Conservation (phyloP, 2,797 vertebrate genomes). For the Alca torda region DNA sequence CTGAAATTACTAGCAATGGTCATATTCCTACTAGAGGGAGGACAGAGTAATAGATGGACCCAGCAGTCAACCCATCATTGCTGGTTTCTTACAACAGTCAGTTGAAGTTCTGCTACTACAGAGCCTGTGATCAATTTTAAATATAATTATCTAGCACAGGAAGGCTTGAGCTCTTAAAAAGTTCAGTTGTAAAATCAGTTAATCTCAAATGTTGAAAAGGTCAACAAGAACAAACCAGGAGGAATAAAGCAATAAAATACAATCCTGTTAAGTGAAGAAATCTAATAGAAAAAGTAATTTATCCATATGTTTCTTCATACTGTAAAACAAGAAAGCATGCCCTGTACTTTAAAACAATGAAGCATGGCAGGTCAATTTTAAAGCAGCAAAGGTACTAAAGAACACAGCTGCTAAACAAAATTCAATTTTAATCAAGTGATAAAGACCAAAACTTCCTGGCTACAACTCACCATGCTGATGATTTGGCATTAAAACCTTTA, state of each 20-base stretch:
- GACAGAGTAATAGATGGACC: neutral
- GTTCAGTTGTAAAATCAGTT: neutral
- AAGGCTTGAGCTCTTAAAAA: neutral
- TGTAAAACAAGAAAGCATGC: neutral
- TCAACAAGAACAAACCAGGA: neutral
- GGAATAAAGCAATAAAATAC: neutral
- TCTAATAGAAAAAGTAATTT: neutral
- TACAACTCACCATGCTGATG: neutral
- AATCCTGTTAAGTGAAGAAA: neutral
- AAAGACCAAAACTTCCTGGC: neutral
- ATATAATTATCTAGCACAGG: neutral
- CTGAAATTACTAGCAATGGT: neutral
- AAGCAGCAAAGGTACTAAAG: neutral
- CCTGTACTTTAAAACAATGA: neutral
- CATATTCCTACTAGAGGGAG: neutral
- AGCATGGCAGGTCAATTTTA: neutral
- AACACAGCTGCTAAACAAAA: neutral
- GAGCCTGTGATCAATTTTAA: neutral
- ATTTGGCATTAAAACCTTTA: neutral
- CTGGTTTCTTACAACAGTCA: neutral
- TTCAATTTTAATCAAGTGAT: neutral
- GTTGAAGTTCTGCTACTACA: neutral
- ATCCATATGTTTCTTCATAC: neutral
- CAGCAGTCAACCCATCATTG: neutral
- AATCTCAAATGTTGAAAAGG: neutral